Percentiles rank a stretch among this genome's conserved stretches.
Conservation (phyloP, 2,888 invertebrate species). For the Neoscelio sp. region DNA sequence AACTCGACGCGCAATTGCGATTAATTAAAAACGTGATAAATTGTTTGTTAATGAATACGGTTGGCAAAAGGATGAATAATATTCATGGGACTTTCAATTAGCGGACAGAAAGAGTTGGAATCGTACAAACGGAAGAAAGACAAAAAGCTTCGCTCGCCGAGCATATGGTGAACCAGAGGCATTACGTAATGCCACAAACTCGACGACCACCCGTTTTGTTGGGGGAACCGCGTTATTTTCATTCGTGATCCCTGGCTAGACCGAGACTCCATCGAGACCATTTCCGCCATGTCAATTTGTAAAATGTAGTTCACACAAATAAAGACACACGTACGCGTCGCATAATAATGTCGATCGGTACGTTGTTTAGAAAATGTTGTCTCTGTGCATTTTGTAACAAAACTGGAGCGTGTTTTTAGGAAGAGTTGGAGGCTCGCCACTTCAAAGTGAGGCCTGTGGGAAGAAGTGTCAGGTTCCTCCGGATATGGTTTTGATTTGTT, state of each 20-base stretch:
- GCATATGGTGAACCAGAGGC: constrained; percentile 73
- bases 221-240: constrained; percentile 63
- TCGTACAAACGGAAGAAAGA: constrained; percentile 51
- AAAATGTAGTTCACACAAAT: constrained; percentile 32
- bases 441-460: constrained; percentile 15
- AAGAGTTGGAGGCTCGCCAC: constrained; percentile 5
- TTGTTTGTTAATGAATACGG: constrained; percentile 48
- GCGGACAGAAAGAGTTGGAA: constrained; percentile 23
- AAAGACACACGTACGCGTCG: neutral
- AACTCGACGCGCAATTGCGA: constrained; percentile 33
- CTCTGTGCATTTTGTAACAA: neutral
- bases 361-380: constrained; percentile 3
- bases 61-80: constrained; percentile 55
- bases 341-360: neutral
- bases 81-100: constrained; percentile 53
- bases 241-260: constrained; percentile 53
- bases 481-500: constrained; percentile 44
- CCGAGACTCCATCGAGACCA: constrained; percentile 36
- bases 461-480: constrained; percentile 41
- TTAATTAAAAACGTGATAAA: constrained; percentile 58
- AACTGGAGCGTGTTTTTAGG: constrained; percentile 13
- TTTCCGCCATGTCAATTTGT: constrained; percentile 44
- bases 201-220: constrained; percentile 71
- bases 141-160: constrained; percentile 46
- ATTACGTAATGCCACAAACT: constrained; percentile 76